These are phyloP conservation scores for Cephus rjabovi DNA, from an alignment of 2,888 invertebrate species.

Conservation along the genomic window DNA sequence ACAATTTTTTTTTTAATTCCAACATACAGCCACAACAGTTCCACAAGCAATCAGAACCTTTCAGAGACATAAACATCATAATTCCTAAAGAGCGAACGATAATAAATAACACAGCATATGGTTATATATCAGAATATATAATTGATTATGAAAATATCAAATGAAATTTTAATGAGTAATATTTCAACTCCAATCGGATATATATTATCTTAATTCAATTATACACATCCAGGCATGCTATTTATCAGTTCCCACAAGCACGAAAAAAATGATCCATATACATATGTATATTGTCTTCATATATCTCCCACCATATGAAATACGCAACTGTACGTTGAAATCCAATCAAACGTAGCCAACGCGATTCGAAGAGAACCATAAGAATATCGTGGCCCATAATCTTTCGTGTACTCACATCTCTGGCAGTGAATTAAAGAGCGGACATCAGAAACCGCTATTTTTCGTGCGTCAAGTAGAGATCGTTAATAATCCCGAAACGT, in stretches of 20 bases:
- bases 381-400: background rate
- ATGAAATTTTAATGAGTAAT: background rate
- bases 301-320: background rate
- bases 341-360: background rate
- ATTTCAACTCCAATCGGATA: background rate
- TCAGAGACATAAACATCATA: background rate
- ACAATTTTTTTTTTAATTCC: background rate
- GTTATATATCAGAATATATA: background rate
- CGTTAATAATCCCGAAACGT: slow-evolving; percentile 20
- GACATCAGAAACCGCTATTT: background rate
- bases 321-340: background rate
- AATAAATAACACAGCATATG: background rate
- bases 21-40: background rate
- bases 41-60: background rate
- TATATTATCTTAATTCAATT: background rate
- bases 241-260: background rate
- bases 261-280: background rate
- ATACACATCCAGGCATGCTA: background rate
- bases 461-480: background rate
- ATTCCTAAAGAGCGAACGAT: background rate
- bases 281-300: background rate
- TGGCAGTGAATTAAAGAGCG: background rate
- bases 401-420: background rate
- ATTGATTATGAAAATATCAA: background rate
- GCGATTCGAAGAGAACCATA: background rate